A percentile compares a stretch with the other conserved stretches of the same genome.
phyloP scores from a whole-genome alignment of 2,797 vertebrate species.

The Cichlasoma orientale region DNA sequence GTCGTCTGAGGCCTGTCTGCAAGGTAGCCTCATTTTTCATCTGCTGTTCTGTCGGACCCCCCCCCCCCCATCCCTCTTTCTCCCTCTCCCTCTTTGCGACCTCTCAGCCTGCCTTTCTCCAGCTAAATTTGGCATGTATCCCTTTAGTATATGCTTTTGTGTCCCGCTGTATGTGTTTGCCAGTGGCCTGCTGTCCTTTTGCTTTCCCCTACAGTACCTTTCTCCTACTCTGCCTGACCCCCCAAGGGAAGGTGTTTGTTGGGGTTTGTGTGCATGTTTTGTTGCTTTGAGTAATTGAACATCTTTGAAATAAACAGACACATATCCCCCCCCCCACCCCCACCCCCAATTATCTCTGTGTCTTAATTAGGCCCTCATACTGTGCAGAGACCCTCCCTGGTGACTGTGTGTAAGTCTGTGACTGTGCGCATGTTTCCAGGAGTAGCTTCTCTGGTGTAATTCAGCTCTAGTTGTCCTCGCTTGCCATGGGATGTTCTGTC shows the following conservation, averaged over 20 bases:
- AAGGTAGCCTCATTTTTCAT: slow-evolving; percentile 75
- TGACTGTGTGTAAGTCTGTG: slow-evolving; percentile 54
- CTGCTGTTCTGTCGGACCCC: slow-evolving; percentile 49
- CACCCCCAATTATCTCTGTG: slow-evolving; percentile 68
- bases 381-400: slow-evolving; percentile 61
- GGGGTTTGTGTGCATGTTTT: slow-evolving; percentile 40
- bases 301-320: slow-evolving; percentile 66
- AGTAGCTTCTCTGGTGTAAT: slow-evolving; percentile 65
- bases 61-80: neutral
- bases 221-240: slow-evolving; percentile 29
- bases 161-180: slow-evolving; percentile 32
- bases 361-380: slow-evolving; percentile 79
- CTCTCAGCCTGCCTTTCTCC: slow-evolving; percentile 37
- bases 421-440: slow-evolving; percentile 60
- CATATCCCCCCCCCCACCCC: slow-evolving; percentile 24
- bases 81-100: slow-evolving; percentile 16
- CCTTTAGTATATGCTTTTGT: slow-evolving; percentile 29
- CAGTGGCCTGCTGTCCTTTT: slow-evolving; percentile 44
- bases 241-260: slow-evolving; percentile 18
- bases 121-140: slow-evolving; percentile 61
- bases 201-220: slow-evolving; percentile 28
- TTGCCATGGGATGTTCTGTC: slow-evolving; percentile 73
- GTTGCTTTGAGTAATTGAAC: slow-evolving; percentile 60
- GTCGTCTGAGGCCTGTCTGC: slow-evolving; percentile 67
- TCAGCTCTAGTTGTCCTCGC: slow-evolving; percentile 68